Base-by-base conservation (phyloP, 2,113 vertebrate species). In the Trogon melanurus region DNA sequence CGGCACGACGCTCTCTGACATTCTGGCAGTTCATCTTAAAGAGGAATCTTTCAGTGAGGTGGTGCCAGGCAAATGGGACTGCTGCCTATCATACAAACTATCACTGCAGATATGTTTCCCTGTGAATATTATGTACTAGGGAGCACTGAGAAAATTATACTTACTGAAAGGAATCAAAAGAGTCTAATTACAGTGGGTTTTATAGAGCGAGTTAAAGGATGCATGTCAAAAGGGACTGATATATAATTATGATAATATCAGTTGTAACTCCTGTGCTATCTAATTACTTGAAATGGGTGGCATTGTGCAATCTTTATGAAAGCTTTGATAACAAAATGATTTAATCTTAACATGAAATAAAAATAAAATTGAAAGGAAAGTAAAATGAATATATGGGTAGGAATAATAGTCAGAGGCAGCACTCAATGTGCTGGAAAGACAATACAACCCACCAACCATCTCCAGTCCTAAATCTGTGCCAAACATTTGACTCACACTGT, bases 141-240 rank as follows among this genome's bases (percentile, higher is more conserved):
- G 61, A 94, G 67, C 38, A 80, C 18, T 23, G 76, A 56, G 89
- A 91, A 95, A 95, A 94, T 88, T 66, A 70, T 36, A 73, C 74
- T 94, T 75, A 73, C 51, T 89, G 74, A 64, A 71, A 79, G 60
- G 84, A 92, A 87, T 64, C 45, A 90, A 85, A 60, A 92, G 53
- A 81, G 78, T 71, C 65, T 95, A 95, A 95, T 93, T 90, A 89
- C 79, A 92, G 61, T 81, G 83, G 89, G 92, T 92, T 93, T 86
- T 79, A 79, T 13, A 64, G n/a, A 88, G 61, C 58, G 12, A 78
- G 41, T 90, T 93, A 94, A 88, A 85, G 72, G 75, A 90, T 93
- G 64, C 69, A 23, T 51, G 85, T 88, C 79, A 90, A 73, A 95
- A 92, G 56, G 62, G 60, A 60, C 60, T 29, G 69, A 80, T 88